Conservation (phyloP, 2,113 vertebrate genomes). For the Gnathonemus longibarbis region DNA sequence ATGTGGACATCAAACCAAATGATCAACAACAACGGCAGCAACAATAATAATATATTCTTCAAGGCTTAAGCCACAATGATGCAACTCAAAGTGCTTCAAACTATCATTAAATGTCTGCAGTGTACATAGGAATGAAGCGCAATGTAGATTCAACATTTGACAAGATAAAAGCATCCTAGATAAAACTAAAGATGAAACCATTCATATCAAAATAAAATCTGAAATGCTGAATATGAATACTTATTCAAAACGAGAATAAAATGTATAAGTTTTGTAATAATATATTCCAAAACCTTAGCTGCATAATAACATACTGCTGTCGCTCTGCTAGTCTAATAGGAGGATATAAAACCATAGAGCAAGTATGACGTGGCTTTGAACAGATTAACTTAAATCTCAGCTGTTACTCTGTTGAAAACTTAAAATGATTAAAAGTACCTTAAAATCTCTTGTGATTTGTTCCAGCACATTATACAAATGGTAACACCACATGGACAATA, state of each 20-base stretch:
- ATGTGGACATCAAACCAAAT: background rate
- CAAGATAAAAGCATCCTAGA: background rate
- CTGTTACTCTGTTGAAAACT: background rate
- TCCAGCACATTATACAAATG: background rate
- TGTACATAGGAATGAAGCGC: background rate
- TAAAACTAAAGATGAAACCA: background rate
- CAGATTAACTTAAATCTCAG: background rate
- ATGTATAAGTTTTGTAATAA: background rate
- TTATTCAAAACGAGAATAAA: background rate
- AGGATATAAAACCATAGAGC: background rate
- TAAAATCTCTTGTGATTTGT: background rate
- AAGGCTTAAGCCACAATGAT: background rate
- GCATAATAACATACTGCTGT: background rate
- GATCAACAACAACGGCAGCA: background rate
- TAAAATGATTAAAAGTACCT: background rate
- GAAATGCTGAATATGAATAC: background rate
- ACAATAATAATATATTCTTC: background rate
- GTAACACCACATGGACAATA: background rate
- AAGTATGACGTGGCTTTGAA: background rate
- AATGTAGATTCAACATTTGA: background rate
- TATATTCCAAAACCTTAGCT: background rate
- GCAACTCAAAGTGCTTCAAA: background rate
- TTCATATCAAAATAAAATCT: background rate
- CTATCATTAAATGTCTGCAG: background rate
- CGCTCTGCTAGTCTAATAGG: background rate